These are phyloP conservation scores for Trochalopteron elliotii DNA, from an alignment of 2,113 vertebrate genomes.

Conservation along the genomic window DNA sequence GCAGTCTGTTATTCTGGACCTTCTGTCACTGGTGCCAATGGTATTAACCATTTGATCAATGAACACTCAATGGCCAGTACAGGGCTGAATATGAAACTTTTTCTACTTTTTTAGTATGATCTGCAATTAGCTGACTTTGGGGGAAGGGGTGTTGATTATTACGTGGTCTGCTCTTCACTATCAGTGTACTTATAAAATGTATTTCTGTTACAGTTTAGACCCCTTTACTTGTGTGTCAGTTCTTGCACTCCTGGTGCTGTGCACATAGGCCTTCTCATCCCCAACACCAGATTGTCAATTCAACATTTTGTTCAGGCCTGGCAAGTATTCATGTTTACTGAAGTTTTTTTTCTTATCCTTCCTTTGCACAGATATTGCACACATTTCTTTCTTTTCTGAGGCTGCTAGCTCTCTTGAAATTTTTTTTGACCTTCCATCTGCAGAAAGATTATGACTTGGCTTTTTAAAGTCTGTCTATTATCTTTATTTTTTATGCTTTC, in stretches of 20 bases:
- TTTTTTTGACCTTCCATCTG: background rate
- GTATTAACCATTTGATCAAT: background rate
- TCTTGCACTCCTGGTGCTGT: background rate
- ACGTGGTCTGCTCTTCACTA: background rate
- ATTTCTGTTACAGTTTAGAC: background rate
- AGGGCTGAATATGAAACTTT: background rate
- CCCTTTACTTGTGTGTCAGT: background rate
- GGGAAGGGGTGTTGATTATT: accelerated
- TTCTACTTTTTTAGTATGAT: background rate
- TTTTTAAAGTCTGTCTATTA: background rate
- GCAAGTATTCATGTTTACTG: background rate
- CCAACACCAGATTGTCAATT: background rate
- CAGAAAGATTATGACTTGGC: background rate
- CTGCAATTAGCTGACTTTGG: background rate
- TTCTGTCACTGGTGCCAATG: background rate
- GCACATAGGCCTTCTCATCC: background rate
- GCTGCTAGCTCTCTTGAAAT: background rate
- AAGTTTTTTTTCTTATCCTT: background rate
- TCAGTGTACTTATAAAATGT: background rate
- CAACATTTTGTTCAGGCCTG: background rate
- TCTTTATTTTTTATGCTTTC: background rate
- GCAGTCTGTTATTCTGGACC: background rate
- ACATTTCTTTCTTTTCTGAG: background rate
- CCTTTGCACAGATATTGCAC: background rate
- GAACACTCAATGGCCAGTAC: background rate